Evolutionary conservation across 2,888 invertebrate species (phyloP), one percentile per base, ranked within the genome.

Genomic region (Tanypteryx hageni): DNA sequence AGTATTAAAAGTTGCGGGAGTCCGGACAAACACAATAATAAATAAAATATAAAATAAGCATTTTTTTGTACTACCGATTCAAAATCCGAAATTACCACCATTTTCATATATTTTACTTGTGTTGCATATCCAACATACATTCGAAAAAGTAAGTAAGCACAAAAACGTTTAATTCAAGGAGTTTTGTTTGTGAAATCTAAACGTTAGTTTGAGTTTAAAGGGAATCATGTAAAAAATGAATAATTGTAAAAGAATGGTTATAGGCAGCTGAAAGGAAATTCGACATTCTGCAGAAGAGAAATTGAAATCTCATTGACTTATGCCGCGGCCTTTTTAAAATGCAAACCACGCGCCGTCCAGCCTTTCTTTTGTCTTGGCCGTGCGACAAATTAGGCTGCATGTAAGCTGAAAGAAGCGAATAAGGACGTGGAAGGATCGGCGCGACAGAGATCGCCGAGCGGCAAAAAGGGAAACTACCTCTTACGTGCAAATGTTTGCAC

Each of bases 401-500:
- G 76, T 22, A 27, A 76, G 76, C 13, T 76, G 76, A 76, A n/a
- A 76, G 22, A 27, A n/a, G 22, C 76, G 22, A 76, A 76, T 22
- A 68, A 68, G 68, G 68, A 68, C 68, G 68, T 68, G 76, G 11
- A 76, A 44, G 44, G 44, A 44, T 44, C 44, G 44, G 44, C 44
- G 76, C 76, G 76, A 27, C 76, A 27, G 76, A 76, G 76, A 76
- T 76, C 76, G 27, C 27, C 22, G 76, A 22, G 76, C 76, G 22
- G 22, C 27, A 13, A 76, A 76, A 76, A 76, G 27, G 22, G 22
- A 76, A 76, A 76, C 76, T 76, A 68, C 68, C 68, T 76, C 76
- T 76, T 76, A 76, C 76, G 76, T 76, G 76, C 76, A 76, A 76
- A 76, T 27, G 27, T 76, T 76, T 76, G 76, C 76, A 76, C 76